Conservation (phyloP, 2,888 invertebrate species). For the Cerceris ruficornis region DNA sequence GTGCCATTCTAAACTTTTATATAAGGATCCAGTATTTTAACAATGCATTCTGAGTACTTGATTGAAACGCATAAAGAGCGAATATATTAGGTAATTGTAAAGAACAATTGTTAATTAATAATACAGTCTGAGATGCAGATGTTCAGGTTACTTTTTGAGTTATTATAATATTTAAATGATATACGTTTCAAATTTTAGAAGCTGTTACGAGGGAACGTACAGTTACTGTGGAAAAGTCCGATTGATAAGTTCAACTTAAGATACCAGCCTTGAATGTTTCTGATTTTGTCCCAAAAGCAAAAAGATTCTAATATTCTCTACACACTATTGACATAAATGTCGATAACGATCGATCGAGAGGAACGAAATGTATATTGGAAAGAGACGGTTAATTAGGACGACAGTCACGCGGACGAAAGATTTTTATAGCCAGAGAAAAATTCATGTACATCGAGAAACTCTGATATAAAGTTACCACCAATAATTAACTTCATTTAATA, state of each 20-base stretch:
- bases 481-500: no score
- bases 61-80: no score
- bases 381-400: conserved; percentile 9
- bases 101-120: no score
- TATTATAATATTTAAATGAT: no score
- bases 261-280: background rate
- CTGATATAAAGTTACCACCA: background rate
- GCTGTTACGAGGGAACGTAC: background rate
- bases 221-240: background rate
- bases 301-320: conserved; percentile 11
- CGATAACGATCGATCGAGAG: conserved; percentile 26
- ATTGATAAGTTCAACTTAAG: background rate
- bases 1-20: no score
- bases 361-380: conserved; percentile 20
- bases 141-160: no score
- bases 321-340: conserved; percentile 26
- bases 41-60: no score
- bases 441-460: background rate
- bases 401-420: conserved; percentile 42
- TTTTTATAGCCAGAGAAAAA: no score
- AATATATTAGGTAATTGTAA: no score
- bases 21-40: no score
- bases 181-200: no score
- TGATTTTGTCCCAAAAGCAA: conserved; percentile 7
- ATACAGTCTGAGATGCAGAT: no score